Evolutionary conservation across 1,140 invertebrate genomes (phyloP).

Genomic region (Tigriopus japonicus): DNA sequence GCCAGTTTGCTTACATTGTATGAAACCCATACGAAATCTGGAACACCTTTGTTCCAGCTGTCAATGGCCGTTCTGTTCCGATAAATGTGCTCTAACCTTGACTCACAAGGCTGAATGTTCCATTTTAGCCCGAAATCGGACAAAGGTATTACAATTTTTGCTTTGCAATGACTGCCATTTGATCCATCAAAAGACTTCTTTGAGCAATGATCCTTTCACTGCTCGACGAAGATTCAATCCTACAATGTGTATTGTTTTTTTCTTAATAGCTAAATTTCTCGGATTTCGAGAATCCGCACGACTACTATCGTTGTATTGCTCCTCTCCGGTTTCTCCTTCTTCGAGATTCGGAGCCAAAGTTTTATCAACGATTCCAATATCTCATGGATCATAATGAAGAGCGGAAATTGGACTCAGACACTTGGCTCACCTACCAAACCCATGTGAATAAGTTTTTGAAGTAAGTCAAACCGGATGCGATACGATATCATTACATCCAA

Average conservation of each 20-base stretch:
- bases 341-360: not conserved
- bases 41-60: constrained; percentile 2
- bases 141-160: constrained; percentile 9
- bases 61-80: constrained; percentile 4
- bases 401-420: not conserved
- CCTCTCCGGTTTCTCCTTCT: constrained; percentile 9
- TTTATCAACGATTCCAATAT: not conserved
- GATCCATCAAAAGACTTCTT: too few species aligned
- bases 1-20: constrained; percentile 9
- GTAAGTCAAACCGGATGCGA: too few species aligned
- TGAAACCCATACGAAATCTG: constrained; percentile 1
- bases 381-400: constrained; percentile 14
- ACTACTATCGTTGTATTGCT: constrained; percentile 2
- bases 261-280: not conserved
- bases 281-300: not conserved
- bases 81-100: not conserved
- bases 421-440: not conserved
- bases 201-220: too few species aligned
- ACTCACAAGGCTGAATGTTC: not conserved
- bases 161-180: too few species aligned
- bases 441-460: constrained; percentile 1
- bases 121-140: not conserved
- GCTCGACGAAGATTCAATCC: too few species aligned
- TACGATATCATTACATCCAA: not conserved
- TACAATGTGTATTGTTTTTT: too few species aligned